A percentile compares a stretch with the other conserved stretches of the same genome.
Conservation (phyloP, 2,113 vertebrate genomes). For the Ornithorhynchus anatinus region DNA sequence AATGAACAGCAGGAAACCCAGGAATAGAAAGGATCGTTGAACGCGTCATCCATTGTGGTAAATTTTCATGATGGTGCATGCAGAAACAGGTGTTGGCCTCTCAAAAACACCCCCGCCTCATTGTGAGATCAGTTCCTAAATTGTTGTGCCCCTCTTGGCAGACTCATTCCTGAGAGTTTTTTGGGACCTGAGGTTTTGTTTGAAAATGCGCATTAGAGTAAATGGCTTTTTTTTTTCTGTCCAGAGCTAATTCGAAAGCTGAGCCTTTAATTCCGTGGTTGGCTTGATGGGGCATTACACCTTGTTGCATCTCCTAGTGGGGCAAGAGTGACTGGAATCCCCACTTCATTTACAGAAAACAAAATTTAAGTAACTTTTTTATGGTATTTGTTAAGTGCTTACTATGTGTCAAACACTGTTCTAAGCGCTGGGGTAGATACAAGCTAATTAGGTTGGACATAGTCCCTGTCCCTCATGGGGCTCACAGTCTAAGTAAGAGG, state of each 20-base stretch:
- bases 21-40: constrained; percentile 5
- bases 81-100: constrained; percentile 61
- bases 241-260: neutral
- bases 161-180: constrained; percentile 51
- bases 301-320: too few relatives aligned
- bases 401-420: too few relatives aligned
- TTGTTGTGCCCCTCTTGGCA: constrained; percentile 47
- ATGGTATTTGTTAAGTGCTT: too few relatives aligned
- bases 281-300: too few relatives aligned
- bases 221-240: constrained; percentile 44
- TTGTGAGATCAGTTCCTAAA: constrained; percentile 56
- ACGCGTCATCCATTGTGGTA: constrained; percentile 34
- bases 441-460: too few relatives aligned
- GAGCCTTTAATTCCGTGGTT: too few relatives aligned
- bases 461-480: too few relatives aligned
- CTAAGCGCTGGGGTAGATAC: too few relatives aligned
- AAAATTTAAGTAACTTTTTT: too few relatives aligned
- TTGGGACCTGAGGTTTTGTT: constrained; percentile 53
- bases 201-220: constrained; percentile 38
- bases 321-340: neutral
- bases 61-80: constrained; percentile 41
- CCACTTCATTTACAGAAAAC: too few relatives aligned
- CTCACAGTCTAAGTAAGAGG: too few relatives aligned
- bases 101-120: constrained; percentile 68
- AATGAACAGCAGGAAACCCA: constrained; percentile 38